Base-by-base conservation (phyloP, 1,140 invertebrate genomes). In the Formica exsecta region DNA sequence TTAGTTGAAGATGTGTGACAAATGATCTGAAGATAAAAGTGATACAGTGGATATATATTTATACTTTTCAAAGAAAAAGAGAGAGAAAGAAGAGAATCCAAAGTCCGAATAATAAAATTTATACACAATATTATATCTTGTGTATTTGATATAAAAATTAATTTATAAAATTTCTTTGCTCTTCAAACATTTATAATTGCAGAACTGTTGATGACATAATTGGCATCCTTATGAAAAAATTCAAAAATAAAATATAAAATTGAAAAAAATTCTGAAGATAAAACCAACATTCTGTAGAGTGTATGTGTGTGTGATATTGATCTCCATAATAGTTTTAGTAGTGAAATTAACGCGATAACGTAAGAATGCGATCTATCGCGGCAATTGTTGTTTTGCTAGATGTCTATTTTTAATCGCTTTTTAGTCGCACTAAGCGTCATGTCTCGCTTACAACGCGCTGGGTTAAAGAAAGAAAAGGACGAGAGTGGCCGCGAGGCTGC, bases 401-500 rank as follows among this genome's bases (percentile, higher is more conserved):
- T 54, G 54, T 61, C 54, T 83, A 74, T 83, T 83, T 83, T 83
- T 74, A 83, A 83, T 74, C 11, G 19, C 65, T 38, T 64, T 66
- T 57, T 36, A 59, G 44, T 57, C 54, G 11, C 32, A 48, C 16
- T 77, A n/a, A 44, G n/a, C 59, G 59, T 76, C 71, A 36, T 61
- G 68, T 61, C 22, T 59, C 38, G 54, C 22, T 19, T 61, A 51
- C 48, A 61, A 71, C 13, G 48, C 22, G 16, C 8, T 25, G 64
- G 36, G 38, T 19, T 36, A 16, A 59, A 68, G 84, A 86, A 79
- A 80, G 84, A 77, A 79, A 86, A 77, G 75, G 64, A 85, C 71
- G 61, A 66, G 64, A 8, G 32, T 4, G 19, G 64, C 59, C 32
- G 19, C 22, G 71, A 85, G 75, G 29, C 75, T 64, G 61, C 44